Conservation (phyloP, 1,140 invertebrate genomes). For the Drosophila varians region DNA sequence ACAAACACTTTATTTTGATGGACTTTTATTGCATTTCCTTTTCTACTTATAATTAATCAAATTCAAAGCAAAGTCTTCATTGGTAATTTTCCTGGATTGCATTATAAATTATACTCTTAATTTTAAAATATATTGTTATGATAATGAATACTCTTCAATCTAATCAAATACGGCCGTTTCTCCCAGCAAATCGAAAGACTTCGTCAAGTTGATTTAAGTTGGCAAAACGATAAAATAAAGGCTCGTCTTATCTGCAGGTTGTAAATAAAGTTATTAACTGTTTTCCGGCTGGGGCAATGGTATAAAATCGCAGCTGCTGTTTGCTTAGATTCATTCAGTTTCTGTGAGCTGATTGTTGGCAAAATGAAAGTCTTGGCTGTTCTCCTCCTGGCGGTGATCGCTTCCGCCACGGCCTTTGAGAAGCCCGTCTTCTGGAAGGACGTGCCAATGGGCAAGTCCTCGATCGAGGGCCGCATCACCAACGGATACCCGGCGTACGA, state of each 20-base stretch:
- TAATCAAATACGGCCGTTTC: background rate
- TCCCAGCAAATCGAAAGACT: background rate
- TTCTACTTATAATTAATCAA: background rate
- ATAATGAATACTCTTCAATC: constrained; percentile 3
- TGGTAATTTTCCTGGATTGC: background rate
- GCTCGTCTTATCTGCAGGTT: constrained; percentile 9
- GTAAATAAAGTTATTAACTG: constrained; percentile 9
- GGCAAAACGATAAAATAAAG: background rate
- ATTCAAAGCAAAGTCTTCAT: background rate
- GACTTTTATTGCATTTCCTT: background rate
- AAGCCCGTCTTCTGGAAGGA: constrained; percentile 33
- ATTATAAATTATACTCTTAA: background rate
- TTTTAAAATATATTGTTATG: background rate
- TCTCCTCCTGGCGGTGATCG: constrained; percentile 8
- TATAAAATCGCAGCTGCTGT: constrained; percentile 7
- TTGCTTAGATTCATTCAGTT: background rate
- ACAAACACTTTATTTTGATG: background rate
- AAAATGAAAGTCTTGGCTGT: constrained; percentile 9
- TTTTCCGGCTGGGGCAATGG: constrained; percentile 3
- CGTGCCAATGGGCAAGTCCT: constrained; percentile 25
- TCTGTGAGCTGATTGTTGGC: background rate
- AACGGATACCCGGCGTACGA: constrained; percentile 52
- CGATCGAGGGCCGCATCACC: constrained; percentile 49
- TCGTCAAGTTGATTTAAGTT: constrained; percentile 8
- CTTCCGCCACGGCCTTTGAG: constrained; percentile 24